These are phyloP conservation scores for Dysmachus trigonus DNA, from an alignment of 2,888 invertebrate genomes.

Conservation along the genomic window DNA sequence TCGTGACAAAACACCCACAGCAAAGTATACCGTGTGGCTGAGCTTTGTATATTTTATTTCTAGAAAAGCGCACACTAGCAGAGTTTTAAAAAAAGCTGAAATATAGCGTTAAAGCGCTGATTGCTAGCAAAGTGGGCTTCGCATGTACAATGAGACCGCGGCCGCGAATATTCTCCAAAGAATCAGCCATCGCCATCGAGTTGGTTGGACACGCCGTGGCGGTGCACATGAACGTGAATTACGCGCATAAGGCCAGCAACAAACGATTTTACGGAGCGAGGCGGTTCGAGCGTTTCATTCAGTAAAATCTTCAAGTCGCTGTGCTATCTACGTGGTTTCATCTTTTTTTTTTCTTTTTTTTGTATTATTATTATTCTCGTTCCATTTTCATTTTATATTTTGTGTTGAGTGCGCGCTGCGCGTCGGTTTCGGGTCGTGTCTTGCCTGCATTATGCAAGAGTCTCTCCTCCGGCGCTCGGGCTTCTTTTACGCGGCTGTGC, in stretches of 20 bases:
- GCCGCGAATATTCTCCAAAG: conserved; percentile 11
- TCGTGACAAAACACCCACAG: conserved; percentile 30
- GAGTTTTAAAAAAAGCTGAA: not conserved
- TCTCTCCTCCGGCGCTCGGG: not conserved
- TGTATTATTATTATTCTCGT: conserved; percentile 25
- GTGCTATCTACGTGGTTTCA: not conserved
- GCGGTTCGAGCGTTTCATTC: conserved; percentile 39
- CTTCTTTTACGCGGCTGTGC: not conserved
- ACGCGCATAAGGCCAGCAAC: conserved; percentile 38
- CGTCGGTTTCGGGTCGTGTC: not conserved
- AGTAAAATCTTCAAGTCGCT: conserved; percentile 41
- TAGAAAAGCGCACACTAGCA: not conserved
- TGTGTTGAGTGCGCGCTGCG: not conserved
- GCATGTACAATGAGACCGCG: conserved; percentile 3
- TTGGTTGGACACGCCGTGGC: not conserved
- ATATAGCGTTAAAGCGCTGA: conserved; percentile 22
- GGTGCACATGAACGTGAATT: conserved; percentile 43
- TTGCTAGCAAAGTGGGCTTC: conserved; percentile 17
- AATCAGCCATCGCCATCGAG: not conserved
- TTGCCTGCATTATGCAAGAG: conserved; percentile 33
- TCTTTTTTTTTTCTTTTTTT: too few species aligned
- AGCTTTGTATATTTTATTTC: not conserved
- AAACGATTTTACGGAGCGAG: conserved; percentile 11
- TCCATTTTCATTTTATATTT: conserved; percentile 31
- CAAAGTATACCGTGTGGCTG: not conserved